phyloP scores from a whole-genome alignment of 1,140 invertebrate species.

The Arion vulgaris region DNA sequence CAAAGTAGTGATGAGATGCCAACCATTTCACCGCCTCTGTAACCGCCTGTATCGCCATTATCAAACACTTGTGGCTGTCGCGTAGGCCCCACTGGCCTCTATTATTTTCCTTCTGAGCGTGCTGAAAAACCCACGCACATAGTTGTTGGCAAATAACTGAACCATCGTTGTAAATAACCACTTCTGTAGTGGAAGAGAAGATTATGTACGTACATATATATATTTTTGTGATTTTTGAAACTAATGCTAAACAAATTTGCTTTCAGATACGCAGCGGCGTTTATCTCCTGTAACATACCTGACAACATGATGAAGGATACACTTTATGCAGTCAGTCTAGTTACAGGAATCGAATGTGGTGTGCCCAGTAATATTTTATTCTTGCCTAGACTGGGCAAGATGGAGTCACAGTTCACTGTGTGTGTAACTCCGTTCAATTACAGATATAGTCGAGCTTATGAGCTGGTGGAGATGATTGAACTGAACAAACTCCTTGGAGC shows the following conservation, averaged over 20 bases:
- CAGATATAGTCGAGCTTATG: constrained; percentile 82
- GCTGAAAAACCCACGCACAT: no score
- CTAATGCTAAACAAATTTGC: neutral
- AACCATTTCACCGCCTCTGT: no score
- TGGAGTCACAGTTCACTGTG: constrained; percentile 78
- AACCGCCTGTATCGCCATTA: no score
- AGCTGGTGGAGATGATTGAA: constrained; percentile 94
- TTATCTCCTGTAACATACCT: neutral
- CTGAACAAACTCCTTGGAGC: constrained; percentile 89
- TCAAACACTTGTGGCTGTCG: no score
- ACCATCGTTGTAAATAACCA: no score
- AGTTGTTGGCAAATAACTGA: no score
- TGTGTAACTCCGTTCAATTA: constrained; percentile 96
- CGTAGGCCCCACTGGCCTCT: no score
- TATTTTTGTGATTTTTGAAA: no score
- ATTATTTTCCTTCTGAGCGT: no score
- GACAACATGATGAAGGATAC: neutral
- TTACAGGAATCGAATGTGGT: neutral
- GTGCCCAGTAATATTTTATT: neutral
- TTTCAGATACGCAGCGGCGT: neutral
- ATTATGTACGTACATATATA: no score
- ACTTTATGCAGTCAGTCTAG: neutral
- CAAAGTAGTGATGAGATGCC: no score
- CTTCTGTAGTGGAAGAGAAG: no score
- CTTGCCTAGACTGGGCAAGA: neutral